Base-by-base conservation (phyloP, 64 coral and sea anemone genomes). In the Porites australiensis region DNA sequence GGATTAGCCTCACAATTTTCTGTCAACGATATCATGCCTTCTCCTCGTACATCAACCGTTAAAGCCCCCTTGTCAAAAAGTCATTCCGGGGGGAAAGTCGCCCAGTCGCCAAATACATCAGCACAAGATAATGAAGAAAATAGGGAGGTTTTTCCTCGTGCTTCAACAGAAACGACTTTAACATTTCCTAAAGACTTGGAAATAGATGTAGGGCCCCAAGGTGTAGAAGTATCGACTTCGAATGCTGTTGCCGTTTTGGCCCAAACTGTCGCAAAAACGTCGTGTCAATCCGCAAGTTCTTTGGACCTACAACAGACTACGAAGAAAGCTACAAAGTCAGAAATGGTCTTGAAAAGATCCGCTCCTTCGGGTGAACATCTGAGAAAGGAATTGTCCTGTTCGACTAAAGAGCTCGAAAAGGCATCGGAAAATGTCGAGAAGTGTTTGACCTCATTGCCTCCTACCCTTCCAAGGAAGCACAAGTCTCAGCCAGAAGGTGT, bases 21-120 rank as follows among this genome's bases (percentile, higher is more conserved):
- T 45, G 77, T 55, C 18, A 49, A 75, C 19, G 58, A 44, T 4
- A 4, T 44, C 3, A 72, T 8, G 2, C 48, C 44, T 12, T 18
- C 63, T 44, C 54, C 88, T 55, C 50, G 77, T 59, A 50, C 23
- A 5, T 81, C 88, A n/a, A 71, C 13, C 13, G 54, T 72, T n/a
- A 90, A 46, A 6, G 14, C 14, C 70, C 48, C 20, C 69, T 3
- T 90, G 58, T 55, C 75, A 12, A 19, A 4, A 2, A 12, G 53
- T 69, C 15, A 14, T 22, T 67, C 88, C 13, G 8, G 77, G 48
- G 58, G 45, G 9, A 74, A 51, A 13, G 66, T 49, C 21, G 13
- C 21, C 10, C 22, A 46, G 72, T 84, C 70, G 12, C 44, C 46
- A 37, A 18, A 70, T n/a, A 58, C 2, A 23, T 77, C 77, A 44